Evolutionary conservation across 2,888 invertebrate species (phyloP).

Genomic region (Marronus borbonicus): DNA sequence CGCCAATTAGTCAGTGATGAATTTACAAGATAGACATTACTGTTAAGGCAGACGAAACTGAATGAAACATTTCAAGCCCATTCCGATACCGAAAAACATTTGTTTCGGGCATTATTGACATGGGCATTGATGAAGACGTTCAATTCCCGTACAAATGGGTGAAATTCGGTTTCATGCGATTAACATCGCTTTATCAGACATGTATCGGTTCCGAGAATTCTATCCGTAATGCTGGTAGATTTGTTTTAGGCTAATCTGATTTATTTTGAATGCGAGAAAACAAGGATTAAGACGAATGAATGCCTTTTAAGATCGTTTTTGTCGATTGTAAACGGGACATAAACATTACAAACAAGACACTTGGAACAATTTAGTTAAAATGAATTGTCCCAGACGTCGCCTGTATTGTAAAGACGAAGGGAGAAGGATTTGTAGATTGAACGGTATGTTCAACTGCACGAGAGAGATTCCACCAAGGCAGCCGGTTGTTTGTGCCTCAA

Average conservation of each 20-base stretch:
- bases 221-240: constrained; percentile 43
- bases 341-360: constrained; percentile 4
- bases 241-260: constrained; percentile 47
- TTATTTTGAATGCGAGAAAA: constrained; percentile 27
- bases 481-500: too few species aligned
- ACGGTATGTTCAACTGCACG: too few species aligned
- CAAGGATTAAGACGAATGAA: constrained; percentile 34
- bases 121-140: constrained; percentile 54
- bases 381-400: not conserved
- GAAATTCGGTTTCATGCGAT: constrained; percentile 45
- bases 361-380: constrained; percentile 17
- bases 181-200: constrained; percentile 37
- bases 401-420: not conserved
- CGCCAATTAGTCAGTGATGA: constrained; percentile 54
- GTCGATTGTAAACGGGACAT: constrained; percentile 7
- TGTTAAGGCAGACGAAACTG: not conserved
- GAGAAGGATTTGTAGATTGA: not conserved
- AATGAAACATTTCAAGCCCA: constrained; percentile 13
- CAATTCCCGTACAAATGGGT: constrained; percentile 32
- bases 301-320: constrained; percentile 31
- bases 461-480: too few species aligned
- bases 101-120: constrained; percentile 50
- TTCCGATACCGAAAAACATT: constrained; percentile 33
- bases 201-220: constrained; percentile 43
- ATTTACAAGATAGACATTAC: constrained; percentile 45